Evolutionary conservation across 2,888 invertebrate genomes (phyloP), one percentile per base, ranked within the genome.

Genomic region (Morinoia aosen): DNA sequence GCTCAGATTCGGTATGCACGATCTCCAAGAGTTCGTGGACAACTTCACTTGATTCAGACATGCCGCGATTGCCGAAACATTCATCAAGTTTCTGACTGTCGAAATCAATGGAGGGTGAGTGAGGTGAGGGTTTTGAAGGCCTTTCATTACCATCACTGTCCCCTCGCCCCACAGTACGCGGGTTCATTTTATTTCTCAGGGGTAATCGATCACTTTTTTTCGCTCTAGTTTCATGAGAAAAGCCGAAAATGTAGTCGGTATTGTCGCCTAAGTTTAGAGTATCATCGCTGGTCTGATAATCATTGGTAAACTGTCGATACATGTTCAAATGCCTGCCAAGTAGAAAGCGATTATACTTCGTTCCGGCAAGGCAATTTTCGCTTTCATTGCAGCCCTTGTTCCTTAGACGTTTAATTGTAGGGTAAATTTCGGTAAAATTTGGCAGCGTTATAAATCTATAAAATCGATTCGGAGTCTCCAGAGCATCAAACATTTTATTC

Each of bases 1-100:
- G 93, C 58, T 93, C 57, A 16, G 93, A 48, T 57, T 93, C 93
- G 12, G 93, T 93, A n/a, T 93, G 93, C 57, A 95, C 95, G n/a
- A 95, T 95, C 40, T 95, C 64, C 19, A 95, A 58, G 14, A 95
- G 95, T 61, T 95, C 95, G 19, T 95, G 40, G 33, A 95, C 64
- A 0, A 95, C 64, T 95, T 64, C 95, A 64, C 95, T 95, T 4
- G 95, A 61, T 48, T 95, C 95, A 5, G 95, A 48, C 93, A 93
- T 95, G 1, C n/a, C 64, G 33, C 95, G 40, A 58, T 58, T 64
- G 10, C 56, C 33, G 64, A 58, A 58, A 14, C 33, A 19, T 40
- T 64, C 58, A 14, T 64, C 58, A 39, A 48, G 16, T 57, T n/a
- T 57, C 39, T 95, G 58, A n/a, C 58, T 39, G 12, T 61, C 64